These are phyloP conservation scores for Catharus ustulatus DNA, from an alignment of 2,797 vertebrate species.

Conservation along the genomic window DNA sequence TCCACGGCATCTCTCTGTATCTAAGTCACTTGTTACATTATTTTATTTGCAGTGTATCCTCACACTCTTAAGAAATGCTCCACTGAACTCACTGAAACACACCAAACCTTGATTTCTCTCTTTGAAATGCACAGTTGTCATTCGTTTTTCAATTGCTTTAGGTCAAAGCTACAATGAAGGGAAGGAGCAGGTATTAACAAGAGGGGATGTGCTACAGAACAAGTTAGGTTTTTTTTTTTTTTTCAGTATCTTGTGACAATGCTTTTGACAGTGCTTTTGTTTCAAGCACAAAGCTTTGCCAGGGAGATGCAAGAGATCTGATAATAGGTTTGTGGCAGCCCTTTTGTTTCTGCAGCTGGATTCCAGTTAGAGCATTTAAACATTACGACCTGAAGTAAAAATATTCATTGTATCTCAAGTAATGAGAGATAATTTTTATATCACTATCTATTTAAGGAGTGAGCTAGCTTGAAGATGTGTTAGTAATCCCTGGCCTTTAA, in stretches of 20 bases:
- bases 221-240: neutral
- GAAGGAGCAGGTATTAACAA: conserved; percentile 26
- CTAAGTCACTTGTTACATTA: neutral
- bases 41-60: neutral
- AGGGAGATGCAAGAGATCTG: conserved; percentile 5
- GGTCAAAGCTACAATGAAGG: neutral
- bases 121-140: neutral
- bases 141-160: conserved; percentile 12
- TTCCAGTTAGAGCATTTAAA: neutral
- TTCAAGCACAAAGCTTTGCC: conserved; percentile 33
- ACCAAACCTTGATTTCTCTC: neutral
- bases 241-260: neutral
- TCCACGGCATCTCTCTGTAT: neutral
- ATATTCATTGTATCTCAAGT: neutral
- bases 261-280: conserved; percentile 19
- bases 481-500: neutral
- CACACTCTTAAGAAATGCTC: neutral
- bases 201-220: neutral
- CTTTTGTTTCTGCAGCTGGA: conserved; percentile 39
- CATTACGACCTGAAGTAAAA: neutral
- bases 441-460: neutral
- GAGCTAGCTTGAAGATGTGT: neutral
- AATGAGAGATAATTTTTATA: neutral
- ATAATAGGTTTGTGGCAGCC: neutral
- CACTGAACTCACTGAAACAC: neutral